Percentiles rank a stretch among this genome's conserved stretches.
Evolutionary conservation across 1,140 invertebrate species (phyloP).

Genomic region (Eurosta solidaginis): DNA sequence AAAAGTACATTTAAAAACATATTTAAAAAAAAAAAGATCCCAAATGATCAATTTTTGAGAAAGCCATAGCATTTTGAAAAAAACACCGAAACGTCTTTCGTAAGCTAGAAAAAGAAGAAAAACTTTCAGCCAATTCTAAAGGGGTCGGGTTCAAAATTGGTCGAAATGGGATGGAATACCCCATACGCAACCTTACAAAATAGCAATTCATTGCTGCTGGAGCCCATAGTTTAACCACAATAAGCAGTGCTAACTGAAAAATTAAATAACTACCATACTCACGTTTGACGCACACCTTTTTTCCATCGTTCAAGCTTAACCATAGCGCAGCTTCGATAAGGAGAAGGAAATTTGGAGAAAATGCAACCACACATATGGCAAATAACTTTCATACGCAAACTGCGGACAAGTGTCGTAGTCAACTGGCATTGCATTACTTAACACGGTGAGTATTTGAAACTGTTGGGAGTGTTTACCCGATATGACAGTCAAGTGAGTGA

Average conservation of each 20-base stretch:
- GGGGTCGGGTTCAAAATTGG: too few relatives aligned
- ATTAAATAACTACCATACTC: slow-evolving; percentile 21
- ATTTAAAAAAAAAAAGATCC: too few relatives aligned
- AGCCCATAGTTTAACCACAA: not conserved
- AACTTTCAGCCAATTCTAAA: too few relatives aligned
- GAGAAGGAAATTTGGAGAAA: not conserved
- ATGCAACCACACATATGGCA: not conserved
- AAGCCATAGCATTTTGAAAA: too few relatives aligned
- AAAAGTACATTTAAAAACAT: too few relatives aligned
- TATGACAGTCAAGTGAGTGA: not conserved
- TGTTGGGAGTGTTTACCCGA: not conserved
- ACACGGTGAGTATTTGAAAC: not conserved
- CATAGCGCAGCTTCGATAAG: not conserved
- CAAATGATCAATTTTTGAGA: too few relatives aligned
- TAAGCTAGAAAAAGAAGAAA: too few relatives aligned
- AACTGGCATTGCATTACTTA: not conserved
- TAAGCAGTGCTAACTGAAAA: not conserved
- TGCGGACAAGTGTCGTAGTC: not conserved
- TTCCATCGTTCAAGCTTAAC: too few relatives aligned
- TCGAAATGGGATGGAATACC: not conserved
- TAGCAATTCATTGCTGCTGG: not conserved
- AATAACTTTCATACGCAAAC: not conserved
- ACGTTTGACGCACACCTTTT: not conserved
- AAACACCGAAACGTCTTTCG: too few relatives aligned
- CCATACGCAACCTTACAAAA: not conserved